Evolutionary conservation across 30 jellyfish, hydroid and myxozoan genomes (phyloP).

Genomic region (Aurelia sp.): DNA sequence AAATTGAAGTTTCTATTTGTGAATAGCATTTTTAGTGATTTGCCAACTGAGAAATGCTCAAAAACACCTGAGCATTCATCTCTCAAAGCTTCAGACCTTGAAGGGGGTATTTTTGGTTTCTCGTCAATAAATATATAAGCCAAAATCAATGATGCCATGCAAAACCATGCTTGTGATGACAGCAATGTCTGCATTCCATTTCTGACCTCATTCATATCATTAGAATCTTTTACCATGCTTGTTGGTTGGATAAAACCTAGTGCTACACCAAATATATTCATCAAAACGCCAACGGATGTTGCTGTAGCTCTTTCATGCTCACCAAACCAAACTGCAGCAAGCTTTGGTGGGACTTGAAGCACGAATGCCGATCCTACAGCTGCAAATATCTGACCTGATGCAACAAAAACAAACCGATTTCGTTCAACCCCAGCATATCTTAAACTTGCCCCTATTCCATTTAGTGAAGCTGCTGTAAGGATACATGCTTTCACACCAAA

Average conservation of each 20-base stretch:
- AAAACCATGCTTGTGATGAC: constrained; percentile 65
- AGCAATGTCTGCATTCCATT: constrained; percentile 51
- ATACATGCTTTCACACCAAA: constrained; percentile 74
- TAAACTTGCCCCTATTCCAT: constrained; percentile 65
- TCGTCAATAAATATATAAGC: constrained; percentile 61
- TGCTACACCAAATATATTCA: constrained; percentile 88
- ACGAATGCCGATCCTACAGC: constrained; percentile 79
- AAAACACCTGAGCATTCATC: constrained; percentile 15
- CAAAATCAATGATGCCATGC: constrained; percentile 31
- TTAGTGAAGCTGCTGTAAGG: constrained; percentile 70
- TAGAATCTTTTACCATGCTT: constrained; percentile 49
- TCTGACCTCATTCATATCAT: constrained; percentile 30
- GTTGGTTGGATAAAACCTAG: constrained; percentile 91
- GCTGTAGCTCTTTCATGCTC: constrained; percentile 90
- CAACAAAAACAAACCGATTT: constrained; percentile 55
- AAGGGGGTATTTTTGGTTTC: constrained; percentile 67
- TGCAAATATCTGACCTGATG: constrained; percentile 81
- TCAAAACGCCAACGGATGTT: constrained; percentile 86
- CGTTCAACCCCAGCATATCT: constrained; percentile 76
- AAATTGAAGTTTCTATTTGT: constrained; percentile 55
- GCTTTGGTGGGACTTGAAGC: constrained; percentile 84
- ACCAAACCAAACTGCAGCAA: constrained; percentile 95
- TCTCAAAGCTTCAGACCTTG: constrained; percentile 65
- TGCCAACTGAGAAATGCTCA: constrained; percentile 26
- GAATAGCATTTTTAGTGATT: constrained; percentile 52